phyloP scores from a whole-genome alignment of 2,888 invertebrate genomes.

The Drosophila anomelani region DNA sequence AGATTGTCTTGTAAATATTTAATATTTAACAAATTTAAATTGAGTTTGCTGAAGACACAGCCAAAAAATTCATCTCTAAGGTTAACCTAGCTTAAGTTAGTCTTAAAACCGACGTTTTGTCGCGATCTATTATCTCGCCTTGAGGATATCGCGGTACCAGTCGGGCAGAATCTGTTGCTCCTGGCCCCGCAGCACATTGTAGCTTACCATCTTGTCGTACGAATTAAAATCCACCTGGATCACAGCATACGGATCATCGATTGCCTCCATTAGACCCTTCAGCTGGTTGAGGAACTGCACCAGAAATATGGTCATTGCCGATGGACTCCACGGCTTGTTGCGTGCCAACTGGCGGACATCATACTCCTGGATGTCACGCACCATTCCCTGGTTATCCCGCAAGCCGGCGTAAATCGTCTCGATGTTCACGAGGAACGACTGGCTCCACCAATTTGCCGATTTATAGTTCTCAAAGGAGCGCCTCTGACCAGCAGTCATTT shows the following conservation, averaged over 20 bases:
- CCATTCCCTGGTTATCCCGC: conserved; percentile 46
- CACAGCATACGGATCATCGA: conserved; percentile 47
- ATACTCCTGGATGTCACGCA: conserved; percentile 34
- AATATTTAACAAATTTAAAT: neutral
- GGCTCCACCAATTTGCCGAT: conserved; percentile 63
- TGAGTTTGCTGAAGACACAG: neutral
- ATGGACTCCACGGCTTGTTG: conserved; percentile 57
- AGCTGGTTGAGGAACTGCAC: conserved; percentile 51
- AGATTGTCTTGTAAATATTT: neutral
- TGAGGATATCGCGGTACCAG: conserved; percentile 55
- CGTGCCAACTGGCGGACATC: conserved; percentile 31
- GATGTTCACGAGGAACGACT: conserved; percentile 65
- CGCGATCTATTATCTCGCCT: neutral
- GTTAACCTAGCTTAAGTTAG: neutral
- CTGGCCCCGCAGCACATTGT: conserved; percentile 21
- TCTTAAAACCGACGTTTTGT: neutral
- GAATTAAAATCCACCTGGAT: conserved; percentile 49
- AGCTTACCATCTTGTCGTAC: neutral
- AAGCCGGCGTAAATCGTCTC: conserved; percentile 48
- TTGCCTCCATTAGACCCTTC: conserved; percentile 36
- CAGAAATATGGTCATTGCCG: conserved; percentile 53
- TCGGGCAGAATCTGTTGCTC: conserved; percentile 46
- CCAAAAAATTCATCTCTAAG: neutral
- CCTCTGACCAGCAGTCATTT: conserved; percentile 16
- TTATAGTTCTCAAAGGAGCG: conserved; percentile 47